Base-by-base conservation (phyloP, 2,113 vertebrate genomes). In the Hypomesus transpacificus region DNA sequence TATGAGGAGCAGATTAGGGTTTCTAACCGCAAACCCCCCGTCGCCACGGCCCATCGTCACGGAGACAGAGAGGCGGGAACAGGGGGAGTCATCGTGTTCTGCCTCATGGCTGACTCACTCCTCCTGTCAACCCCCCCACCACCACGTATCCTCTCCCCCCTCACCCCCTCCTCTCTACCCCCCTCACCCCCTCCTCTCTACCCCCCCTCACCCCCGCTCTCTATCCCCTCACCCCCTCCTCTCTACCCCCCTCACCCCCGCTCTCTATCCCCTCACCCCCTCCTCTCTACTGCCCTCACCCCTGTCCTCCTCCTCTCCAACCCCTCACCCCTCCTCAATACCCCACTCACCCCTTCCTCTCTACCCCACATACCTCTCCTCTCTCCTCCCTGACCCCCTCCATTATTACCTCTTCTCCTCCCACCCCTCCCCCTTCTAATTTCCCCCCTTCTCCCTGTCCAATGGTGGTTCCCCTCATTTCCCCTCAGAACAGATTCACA, bases 1-100 rank as follows among this genome's bases (percentile, higher is more conserved):
- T 80, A 86, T 87, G 89, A 90, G 88, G 87, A 87, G 87, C 84
- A 90, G 88, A 90, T 88, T 87, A 88, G 82, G 87, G 84, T 90
- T 89, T 89, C 89, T 88, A 81, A 88, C 88, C 85, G 75, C 87
- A 88, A 89, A 88, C 86, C 86, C 85, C 71, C 87, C 74, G 85
- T 85, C 85, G 77, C 87, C 83, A 80, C 50, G 71, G 71, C 79
- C 74, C 78, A 52, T 84, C 82, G 75, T 84, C 80, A 85, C 70
- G 1, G 77, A 78, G 83, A 76, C 70, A 59, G 67, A 5, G 61
- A 7, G 69, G 57, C 11, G 57, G n/a, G 54, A 56, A 56, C 16
- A 18, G 39, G 79, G 76, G 73, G 78, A 80, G 82, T 84, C 83
- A 83, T 84, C 83, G 51, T 81, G 82, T 80, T 84, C 78, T 18